Percentiles rank a stretch among this genome's conserved stretches.
phyloP scores from a whole-genome alignment of 1,140 invertebrate species.

The Drosophila pruinosa region DNA sequence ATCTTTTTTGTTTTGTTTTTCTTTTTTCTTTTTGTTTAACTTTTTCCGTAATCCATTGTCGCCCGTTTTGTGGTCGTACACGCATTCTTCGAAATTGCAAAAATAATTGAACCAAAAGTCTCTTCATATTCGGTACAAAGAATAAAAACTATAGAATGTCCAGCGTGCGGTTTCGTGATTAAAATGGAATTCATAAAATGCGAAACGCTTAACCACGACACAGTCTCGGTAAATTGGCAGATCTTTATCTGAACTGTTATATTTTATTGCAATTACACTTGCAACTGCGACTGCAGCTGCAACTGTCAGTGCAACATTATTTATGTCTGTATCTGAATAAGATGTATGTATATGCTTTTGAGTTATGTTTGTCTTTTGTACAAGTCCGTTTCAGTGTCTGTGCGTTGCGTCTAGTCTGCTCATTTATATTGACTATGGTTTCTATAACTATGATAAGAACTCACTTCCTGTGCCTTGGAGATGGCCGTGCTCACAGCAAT shows the following conservation, averaged over 20 bases:
- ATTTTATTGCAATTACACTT: not conserved
- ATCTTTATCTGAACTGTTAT: conserved; percentile 12
- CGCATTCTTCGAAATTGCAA: conserved; percentile 61
- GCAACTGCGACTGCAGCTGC: conserved; percentile 19
- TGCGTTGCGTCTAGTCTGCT: conserved; percentile 45
- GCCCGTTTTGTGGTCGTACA: conserved; percentile 42
- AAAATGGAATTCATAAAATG: conserved; percentile 69
- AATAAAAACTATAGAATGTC: conserved; percentile 37
- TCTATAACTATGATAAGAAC: conserved; percentile 83
- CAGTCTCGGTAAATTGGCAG: conserved; percentile 30
- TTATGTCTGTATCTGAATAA: conserved; percentile 31
- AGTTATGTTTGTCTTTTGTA: conserved; percentile 11
- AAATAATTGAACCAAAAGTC: conserved; percentile 41
- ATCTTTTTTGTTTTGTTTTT: conserved; percentile 35
- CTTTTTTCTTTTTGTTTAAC: conserved; percentile 16
- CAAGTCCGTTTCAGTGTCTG: conserved; percentile 16
- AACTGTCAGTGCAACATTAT: not conserved
- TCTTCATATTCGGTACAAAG: conserved; percentile 19
- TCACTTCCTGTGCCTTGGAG: conserved; percentile 83
- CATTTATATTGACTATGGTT: conserved; percentile 82
- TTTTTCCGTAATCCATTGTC: conserved; percentile 36
- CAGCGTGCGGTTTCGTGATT: conserved; percentile 32
- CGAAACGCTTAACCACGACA: conserved; percentile 47
- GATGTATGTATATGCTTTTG: conserved; percentile 23
- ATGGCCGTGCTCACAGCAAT: conserved; percentile 78